Conservation (phyloP, 1,140 invertebrate genomes). For the Drosophila funebris region DNA sequence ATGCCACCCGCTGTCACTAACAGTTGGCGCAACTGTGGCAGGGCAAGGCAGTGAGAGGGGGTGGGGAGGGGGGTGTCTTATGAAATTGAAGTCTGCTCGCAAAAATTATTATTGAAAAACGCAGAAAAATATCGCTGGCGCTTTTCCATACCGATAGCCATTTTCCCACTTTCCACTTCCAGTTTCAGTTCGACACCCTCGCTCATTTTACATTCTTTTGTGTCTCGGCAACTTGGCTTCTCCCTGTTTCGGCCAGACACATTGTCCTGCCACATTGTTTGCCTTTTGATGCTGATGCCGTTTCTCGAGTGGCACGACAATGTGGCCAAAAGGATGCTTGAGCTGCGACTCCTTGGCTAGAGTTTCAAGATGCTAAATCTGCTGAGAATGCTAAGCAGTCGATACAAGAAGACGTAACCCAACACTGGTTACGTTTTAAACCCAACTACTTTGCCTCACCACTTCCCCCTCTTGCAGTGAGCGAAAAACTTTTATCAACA, state of each 20-base stretch:
- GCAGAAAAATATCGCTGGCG: constrained; percentile 39
- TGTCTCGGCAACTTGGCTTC: constrained; percentile 2
- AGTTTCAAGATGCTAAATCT: constrained; percentile 22
- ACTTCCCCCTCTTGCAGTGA: no score
- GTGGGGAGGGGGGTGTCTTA: background rate
- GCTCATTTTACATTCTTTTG: background rate
- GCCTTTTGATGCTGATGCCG: constrained; percentile 13
- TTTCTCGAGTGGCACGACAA: constrained; percentile 5
- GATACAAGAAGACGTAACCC: constrained; percentile 7
- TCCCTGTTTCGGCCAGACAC: background rate
- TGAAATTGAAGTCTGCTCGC: background rate
- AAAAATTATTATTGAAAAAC: constrained; percentile 58
- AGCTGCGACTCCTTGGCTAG: constrained; percentile 1
- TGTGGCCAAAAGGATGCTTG: constrained; percentile 11
- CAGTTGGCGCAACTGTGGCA: constrained; percentile 46
- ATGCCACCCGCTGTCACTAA: constrained; percentile 42
- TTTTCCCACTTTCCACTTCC: constrained; percentile 25
- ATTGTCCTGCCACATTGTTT: constrained; percentile 29
- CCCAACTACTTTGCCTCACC: background rate
- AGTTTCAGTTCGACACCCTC: constrained; percentile 3
- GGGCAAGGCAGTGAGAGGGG: no score
- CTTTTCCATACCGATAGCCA: constrained; percentile 32
- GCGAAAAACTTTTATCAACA: constrained; percentile 60
- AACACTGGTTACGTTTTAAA: constrained; percentile 20
- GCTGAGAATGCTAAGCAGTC: constrained; percentile 6